Percentiles rank a stretch among this genome's conserved stretches.
phyloP scores from a whole-genome alignment of 2,888 invertebrate genomes.

The Proisotoma minuta region DNA sequence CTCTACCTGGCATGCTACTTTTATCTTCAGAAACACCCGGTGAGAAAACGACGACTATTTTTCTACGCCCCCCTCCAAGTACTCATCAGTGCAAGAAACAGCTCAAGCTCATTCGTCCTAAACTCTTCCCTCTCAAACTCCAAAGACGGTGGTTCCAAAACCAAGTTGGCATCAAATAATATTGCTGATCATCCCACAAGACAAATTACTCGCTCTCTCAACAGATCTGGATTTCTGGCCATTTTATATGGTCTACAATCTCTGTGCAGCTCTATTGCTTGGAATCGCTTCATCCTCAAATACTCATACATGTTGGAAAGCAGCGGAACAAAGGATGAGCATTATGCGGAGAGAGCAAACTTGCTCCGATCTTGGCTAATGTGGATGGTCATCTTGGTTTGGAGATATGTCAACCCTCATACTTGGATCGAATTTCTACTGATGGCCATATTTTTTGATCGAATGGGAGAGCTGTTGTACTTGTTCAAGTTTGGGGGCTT shows the following conservation, averaged over 20 bases:
- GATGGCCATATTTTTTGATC: slow-evolving; percentile 74
- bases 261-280: slow-evolving; percentile 68
- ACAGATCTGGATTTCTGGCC: slow-evolving; percentile 27
- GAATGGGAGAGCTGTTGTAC: slow-evolving; percentile 70
- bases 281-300: slow-evolving; percentile 77
- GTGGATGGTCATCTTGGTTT: slow-evolving; percentile 66
- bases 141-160: background rate
- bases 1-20: slow-evolving; percentile 65
- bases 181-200: background rate
- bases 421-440: slow-evolving; percentile 69
- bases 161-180: background rate
- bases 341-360: slow-evolving; percentile 42
- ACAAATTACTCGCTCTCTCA: slow-evolving; percentile 4
- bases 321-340: slow-evolving; percentile 47
- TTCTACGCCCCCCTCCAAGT: slow-evolving; percentile 14
- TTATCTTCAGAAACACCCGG: slow-evolving; percentile 68
- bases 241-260: slow-evolving; percentile 56
- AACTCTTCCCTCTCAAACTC: background rate
- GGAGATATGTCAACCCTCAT: slow-evolving; percentile 76
- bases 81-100: slow-evolving; percentile 6
- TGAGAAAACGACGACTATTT: slow-evolving; percentile 61
- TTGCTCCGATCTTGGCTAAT: slow-evolving; percentile 69
- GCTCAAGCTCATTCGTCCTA: background rate
- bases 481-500: slow-evolving; percentile 68
- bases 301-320: slow-evolving; percentile 73